phyloP scores from a whole-genome alignment of 2,797 vertebrate species.

The Phataginus tricuspis region DNA sequence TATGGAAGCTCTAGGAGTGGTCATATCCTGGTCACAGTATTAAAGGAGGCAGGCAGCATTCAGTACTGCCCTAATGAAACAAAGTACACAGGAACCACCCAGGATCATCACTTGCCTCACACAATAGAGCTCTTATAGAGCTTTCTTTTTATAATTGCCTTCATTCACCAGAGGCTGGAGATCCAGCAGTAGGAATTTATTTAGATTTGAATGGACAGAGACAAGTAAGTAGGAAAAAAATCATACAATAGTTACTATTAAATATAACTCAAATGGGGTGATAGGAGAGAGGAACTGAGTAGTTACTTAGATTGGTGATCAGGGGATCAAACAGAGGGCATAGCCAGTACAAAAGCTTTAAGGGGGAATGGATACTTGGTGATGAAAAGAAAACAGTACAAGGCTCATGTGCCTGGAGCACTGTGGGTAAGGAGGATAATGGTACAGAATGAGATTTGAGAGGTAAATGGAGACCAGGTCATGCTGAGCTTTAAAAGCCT shows the following conservation, averaged over 20 bases:
- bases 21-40: constrained; percentile 72
- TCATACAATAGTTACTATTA: not conserved
- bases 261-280: not conserved
- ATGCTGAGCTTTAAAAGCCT: not conserved
- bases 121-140: not conserved
- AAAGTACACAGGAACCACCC: constrained; percentile 88
- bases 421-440: not conserved
- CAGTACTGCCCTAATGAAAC: constrained; percentile 83
- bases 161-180: not conserved
- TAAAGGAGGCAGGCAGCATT: constrained; percentile 65
- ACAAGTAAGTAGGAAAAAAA: not conserved
- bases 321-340: not conserved
- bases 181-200: not conserved
- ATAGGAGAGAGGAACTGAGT: not conserved
- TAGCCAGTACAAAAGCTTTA: not conserved
- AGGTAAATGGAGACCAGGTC: not conserved
- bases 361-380: not conserved
- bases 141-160: not conserved
- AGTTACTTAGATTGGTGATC: not conserved
- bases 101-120: not conserved
- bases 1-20: constrained; percentile 65
- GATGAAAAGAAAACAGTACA: not conserved
- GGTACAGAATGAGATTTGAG: not conserved
- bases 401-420: not conserved
- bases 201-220: not conserved